Conservation (phyloP, 1,140 invertebrate species). For the Coptotermes formosanus region DNA sequence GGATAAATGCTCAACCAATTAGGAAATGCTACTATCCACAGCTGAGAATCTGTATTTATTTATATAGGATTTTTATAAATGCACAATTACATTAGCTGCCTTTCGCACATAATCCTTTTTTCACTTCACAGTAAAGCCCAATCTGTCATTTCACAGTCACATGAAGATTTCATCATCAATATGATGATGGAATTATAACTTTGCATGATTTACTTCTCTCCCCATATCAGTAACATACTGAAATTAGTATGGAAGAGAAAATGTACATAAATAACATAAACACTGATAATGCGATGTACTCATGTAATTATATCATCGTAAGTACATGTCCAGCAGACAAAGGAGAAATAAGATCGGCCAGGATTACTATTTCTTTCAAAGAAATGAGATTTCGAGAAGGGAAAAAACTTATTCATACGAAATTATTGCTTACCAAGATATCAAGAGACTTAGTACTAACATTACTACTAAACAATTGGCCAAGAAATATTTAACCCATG, state of each 20-base stretch:
- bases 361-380: neutral
- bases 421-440: neutral
- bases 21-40: no score
- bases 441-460: neutral
- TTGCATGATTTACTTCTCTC: neutral
- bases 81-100: no score
- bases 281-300: neutral
- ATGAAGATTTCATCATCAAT: neutral
- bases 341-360: neutral
- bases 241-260: neutral
- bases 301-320: neutral
- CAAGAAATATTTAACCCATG: neutral
- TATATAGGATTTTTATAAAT: no score
- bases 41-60: no score
- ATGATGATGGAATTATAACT: neutral
- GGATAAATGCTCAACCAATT: no score
- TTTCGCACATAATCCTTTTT: no score
- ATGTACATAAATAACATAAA: neutral
- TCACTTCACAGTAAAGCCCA: no score
- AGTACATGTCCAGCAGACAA: neutral
- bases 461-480: neutral
- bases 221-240: conserved; percentile 6
- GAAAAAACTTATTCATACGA: neutral
- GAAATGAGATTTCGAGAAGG: neutral
- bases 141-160: no score